A percentile compares a stretch with the other conserved stretches of the same genome.
phyloP scores from a whole-genome alignment of 2,888 invertebrate genomes.

The Tetragonisca angustula region DNA sequence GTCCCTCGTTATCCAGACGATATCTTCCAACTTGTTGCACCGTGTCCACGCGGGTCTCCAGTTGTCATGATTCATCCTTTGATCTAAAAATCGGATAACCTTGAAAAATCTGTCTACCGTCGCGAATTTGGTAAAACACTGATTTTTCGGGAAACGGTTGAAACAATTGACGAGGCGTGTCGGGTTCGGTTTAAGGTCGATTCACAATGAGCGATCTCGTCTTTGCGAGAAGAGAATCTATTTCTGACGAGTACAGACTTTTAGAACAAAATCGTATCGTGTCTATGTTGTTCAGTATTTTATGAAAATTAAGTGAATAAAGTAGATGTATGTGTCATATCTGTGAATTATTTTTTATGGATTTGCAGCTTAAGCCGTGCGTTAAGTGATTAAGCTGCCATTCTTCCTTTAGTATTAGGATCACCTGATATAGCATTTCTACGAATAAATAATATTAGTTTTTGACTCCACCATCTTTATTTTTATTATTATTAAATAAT shows the following conservation, averaged over 20 bases:
- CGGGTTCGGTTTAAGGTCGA: not conserved
- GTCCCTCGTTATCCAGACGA: constrained; percentile 78
- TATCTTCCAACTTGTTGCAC: constrained; percentile 75
- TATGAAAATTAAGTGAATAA: no score
- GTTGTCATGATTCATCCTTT: constrained; percentile 41
- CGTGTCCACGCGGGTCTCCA: constrained; percentile 77
- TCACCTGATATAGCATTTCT: no score
- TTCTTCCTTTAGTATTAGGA: no score
- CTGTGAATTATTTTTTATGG: no score
- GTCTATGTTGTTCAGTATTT: no score
- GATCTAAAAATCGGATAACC: constrained; percentile 12
- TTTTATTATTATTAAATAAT: no score
- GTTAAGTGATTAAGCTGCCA: no score
- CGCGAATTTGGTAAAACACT: not conserved
- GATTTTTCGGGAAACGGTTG: constrained; percentile 17
- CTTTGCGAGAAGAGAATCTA: not conserved
- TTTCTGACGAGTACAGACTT: not conserved
- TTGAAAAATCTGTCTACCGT: not conserved
- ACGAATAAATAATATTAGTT: no score
- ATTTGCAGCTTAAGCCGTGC: no score
- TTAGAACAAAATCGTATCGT: no score
- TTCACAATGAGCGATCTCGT: not conserved
- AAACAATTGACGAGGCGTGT: not conserved
- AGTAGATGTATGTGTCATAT: no score
- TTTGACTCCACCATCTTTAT: no score